Percentiles rank a stretch among this genome's conserved stretches.
phyloP scores from a whole-genome alignment of 1,140 invertebrate species.

The Diplogasteroides magnus region DNA sequence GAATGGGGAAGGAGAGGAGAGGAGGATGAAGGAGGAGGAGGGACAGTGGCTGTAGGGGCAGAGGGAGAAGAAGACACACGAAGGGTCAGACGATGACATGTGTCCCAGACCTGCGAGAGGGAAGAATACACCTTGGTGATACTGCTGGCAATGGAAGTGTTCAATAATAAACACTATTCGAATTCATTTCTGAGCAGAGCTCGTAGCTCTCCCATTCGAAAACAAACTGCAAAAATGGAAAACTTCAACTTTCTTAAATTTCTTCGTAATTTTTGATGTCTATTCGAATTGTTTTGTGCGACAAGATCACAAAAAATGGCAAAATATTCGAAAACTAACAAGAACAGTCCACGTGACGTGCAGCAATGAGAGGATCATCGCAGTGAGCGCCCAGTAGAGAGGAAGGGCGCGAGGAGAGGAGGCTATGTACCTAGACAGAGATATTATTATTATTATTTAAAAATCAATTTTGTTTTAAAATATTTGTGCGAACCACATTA shows the following conservation, averaged over 20 bases:
- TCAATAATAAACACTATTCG: not conserved
- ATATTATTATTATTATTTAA: too few relatives aligned
- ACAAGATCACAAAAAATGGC: not conserved
- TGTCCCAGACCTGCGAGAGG: conserved; percentile 18
- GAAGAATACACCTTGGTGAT: not conserved
- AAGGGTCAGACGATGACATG: conserved; percentile 11
- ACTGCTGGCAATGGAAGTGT: not conserved
- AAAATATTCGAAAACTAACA: conserved; percentile 1
- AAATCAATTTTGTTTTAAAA: too few relatives aligned
- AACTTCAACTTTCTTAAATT: not conserved
- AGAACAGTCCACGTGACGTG: conserved; percentile 28
- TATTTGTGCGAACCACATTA: conserved; percentile 12
- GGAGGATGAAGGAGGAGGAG: not conserved
- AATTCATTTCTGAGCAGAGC: not conserved
- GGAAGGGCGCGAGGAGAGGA: conserved; percentile 11
- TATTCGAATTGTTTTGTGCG: too few relatives aligned
- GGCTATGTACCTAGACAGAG: not conserved
- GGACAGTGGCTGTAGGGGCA: not conserved
- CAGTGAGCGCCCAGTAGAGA: conserved; percentile 10
- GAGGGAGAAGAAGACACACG: not conserved
- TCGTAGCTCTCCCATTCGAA: not conserved
- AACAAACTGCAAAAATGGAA: not conserved
- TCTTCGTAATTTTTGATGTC: too few relatives aligned
- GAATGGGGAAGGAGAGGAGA: not conserved
- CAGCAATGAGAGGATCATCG: conserved; percentile 11